A percentile compares a stretch with the other conserved stretches of the same genome.
phyloP scores from a whole-genome alignment of 2,113 vertebrate species.

The Psilopogon haemacephalus region DNA sequence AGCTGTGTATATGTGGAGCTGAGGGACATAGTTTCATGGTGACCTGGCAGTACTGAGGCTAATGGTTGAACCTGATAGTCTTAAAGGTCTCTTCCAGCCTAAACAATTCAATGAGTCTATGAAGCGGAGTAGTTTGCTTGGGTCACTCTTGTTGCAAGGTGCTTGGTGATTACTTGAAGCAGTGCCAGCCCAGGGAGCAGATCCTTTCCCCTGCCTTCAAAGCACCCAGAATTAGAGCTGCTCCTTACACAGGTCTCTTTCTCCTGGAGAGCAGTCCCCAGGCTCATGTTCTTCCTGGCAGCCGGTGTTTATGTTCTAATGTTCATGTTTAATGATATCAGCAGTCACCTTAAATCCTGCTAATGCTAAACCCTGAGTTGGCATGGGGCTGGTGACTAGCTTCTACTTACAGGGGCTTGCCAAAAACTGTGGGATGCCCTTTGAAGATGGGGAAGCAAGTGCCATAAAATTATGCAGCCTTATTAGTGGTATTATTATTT shows the following conservation, averaged over 20 bases:
- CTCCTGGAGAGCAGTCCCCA: not conserved
- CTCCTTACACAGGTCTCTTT: not conserved
- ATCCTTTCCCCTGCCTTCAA: not conserved
- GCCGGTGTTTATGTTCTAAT: not conserved
- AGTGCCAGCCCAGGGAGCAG: not conserved
- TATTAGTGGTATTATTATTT: conserved; percentile 17
- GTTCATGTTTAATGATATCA: not conserved
- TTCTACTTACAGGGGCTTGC: conserved; percentile 32
- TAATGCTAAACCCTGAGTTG: conserved; percentile 16
- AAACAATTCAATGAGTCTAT: not conserved
- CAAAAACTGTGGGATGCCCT: conserved; percentile 61
- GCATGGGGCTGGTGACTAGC: not conserved
- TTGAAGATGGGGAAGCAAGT: conserved; percentile 1
- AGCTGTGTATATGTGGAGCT: not conserved
- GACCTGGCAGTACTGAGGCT: not conserved
- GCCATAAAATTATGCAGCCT: conserved; percentile 40
- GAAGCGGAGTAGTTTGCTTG: not conserved
- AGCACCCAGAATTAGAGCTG: not conserved
- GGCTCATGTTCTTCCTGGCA: not conserved
- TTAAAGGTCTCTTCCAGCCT: not conserved
- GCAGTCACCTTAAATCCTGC: conserved; percentile 1
- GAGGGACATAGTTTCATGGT: not conserved
- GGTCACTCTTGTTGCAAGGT: accelerated
- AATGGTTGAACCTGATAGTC: not conserved
- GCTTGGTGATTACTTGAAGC: not conserved